A percentile compares a stretch with the other conserved stretches of the same genome.
Conservation (phyloP, 2,797 vertebrate genomes). For the Spinibarbus caldwelli region DNA sequence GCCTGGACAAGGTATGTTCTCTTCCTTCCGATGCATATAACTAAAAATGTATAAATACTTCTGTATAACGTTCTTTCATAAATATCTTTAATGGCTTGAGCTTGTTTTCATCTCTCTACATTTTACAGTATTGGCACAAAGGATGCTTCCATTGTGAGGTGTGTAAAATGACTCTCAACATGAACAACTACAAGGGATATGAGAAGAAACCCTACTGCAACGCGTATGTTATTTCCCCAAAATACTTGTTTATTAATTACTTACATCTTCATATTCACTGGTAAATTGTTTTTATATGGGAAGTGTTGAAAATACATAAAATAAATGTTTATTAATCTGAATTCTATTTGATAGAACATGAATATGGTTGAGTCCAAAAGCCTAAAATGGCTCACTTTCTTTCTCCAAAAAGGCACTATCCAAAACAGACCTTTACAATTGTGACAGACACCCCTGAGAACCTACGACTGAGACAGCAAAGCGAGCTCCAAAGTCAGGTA, state of each 20-base stretch:
- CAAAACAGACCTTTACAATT: conserved; percentile 89
- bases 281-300: not conserved
- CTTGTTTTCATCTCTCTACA: conserved; percentile 19
- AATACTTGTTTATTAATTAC: not conserved
- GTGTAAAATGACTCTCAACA: conserved; percentile 98
- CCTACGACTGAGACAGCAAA: conserved; percentile 88
- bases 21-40: not conserved
- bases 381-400: not conserved
- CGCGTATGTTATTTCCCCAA: conserved; percentile 75
- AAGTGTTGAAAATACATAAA: not conserved
- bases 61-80: not conserved
- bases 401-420: conserved; percentile 78
- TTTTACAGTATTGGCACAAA: conserved; percentile 94
- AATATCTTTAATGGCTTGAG: not conserved
- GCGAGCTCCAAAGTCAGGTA: conserved; percentile 91
- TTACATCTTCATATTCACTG: not conserved
- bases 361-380: not conserved
- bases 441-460: conserved; percentile 91
- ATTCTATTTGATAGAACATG: not conserved
- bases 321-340: not conserved
- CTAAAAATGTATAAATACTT: not conserved
- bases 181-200: conserved; percentile 99
- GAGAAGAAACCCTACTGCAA: conserved; percentile 99
- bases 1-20: conserved; percentile 61
- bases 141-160: conserved; percentile 98